Evolutionary conservation across 2,113 vertebrate genomes (phyloP), one percentile per base, ranked within the genome.

Genomic region (Noturus placidus): DNA sequence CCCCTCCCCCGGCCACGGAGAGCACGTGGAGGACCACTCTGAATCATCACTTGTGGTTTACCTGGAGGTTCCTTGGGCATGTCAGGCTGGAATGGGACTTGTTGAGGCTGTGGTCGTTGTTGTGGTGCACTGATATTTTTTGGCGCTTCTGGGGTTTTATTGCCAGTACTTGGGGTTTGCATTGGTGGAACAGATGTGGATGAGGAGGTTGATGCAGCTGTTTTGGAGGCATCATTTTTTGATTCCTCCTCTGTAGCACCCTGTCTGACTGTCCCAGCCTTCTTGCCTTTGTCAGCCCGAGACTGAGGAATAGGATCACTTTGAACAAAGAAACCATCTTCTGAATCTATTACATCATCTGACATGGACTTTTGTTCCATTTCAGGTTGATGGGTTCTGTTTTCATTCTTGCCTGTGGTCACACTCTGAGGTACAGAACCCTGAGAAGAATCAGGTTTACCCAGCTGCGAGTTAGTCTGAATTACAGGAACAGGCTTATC

Each of bases 271-370:
- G 0, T 17, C 0, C 87, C 81, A 42, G 76, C 25, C 1, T 91
- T 83, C 5, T 85, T 88, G 72, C 84, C 14, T 59, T 1, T 78
- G 83, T 76, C 84, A 52, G 30, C 83, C 10, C 67, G 90, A 88
- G 93, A 95, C 87, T 96, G 95, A 63, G 95, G 95, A 91, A 96
- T 96, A 0, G 95, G 95, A 79, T 93, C 95, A 74, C 72, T 92
- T 87, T 93, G 95, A 25, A 96, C 87, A 93, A 96, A 96, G 90
- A 96, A 96, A 1, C 91, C 92, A 13, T 91, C 92, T 42, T 27
- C 85, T 77, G 88, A 90, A 33, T 95, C 91, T 72, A 95, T 52
- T 52, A 89, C 89, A 59, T 96, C 95, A 85, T 95, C 94, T n/a
- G 93, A 90, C 88, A 95, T 59, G 59, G 61, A 35, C 15, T 88